Conservation (phyloP, 2,888 invertebrate species). For the Phaedon cochleariae region DNA sequence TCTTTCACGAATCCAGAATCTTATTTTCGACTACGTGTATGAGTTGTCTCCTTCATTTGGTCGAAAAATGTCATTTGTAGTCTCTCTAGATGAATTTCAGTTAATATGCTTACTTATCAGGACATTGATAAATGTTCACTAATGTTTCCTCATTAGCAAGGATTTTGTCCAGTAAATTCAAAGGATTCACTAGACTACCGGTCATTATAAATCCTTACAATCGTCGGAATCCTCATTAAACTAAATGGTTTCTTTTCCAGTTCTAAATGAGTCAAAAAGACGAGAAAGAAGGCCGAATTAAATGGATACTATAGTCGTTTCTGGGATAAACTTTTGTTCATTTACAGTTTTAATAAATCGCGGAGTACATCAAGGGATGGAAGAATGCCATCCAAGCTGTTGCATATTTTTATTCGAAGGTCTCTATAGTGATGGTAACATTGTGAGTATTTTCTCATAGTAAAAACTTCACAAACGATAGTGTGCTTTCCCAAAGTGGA, state of each 20-base stretch:
- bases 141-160: not conserved
- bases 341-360: conserved; percentile 29
- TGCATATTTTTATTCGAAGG: not conserved
- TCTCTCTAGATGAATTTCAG: too few species aligned
- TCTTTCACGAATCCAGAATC: too few species aligned
- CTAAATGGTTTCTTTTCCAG: conserved; percentile 36
- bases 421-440: too few species aligned
- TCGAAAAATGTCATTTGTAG: too few species aligned
- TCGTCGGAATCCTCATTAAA: conserved; percentile 37
- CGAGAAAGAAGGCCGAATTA: conserved; percentile 26
- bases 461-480: too few species aligned
- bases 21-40: too few species aligned
- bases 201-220: conserved; percentile 27
- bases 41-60: too few species aligned
- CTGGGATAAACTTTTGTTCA: conserved; percentile 29
- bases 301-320: conserved; percentile 27
- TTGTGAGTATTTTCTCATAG: too few species aligned
- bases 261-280: conserved; percentile 33
- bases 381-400: conserved; percentile 1
- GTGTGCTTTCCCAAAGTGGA: too few species aligned
- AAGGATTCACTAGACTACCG: not conserved
- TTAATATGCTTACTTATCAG: not conserved
- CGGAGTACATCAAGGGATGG: conserved; percentile 13
- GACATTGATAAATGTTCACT: not conserved
- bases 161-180: not conserved